A percentile compares a stretch with the other conserved stretches of the same genome.
Conservation (phyloP, 64 coral and sea anemone species). For the Porites lutea region DNA sequence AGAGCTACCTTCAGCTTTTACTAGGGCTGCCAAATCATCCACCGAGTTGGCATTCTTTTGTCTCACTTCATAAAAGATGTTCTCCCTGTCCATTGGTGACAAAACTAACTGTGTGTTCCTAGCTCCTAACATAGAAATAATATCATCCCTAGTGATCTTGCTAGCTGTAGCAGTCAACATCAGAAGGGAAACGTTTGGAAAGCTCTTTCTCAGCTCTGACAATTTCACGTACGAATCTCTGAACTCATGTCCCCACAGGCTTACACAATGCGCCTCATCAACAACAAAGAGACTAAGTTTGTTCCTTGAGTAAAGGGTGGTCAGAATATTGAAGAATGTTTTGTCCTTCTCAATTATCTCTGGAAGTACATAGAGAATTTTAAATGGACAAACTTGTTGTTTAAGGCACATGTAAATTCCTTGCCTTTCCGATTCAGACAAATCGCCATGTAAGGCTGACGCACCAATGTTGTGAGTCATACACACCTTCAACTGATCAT, state of each 20-base stretch:
- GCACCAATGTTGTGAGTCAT: too few relatives aligned
- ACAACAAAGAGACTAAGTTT: not conserved
- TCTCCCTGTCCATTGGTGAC: not conserved
- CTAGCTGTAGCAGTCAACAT: slow-evolving; percentile 25
- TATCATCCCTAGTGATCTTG: not conserved
- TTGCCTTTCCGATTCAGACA: too few relatives aligned
- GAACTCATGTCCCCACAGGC: slow-evolving; percentile 21
- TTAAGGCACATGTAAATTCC: too few relatives aligned
- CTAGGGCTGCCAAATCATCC: not conserved
- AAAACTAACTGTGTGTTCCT: not conserved
- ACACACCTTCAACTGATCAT: too few relatives aligned
- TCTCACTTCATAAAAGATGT: not conserved
- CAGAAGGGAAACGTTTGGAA: not conserved
- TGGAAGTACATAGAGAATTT: too few relatives aligned
- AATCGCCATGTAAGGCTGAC: too few relatives aligned
- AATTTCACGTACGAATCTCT: slow-evolving; percentile 2
- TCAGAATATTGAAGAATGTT: not conserved
- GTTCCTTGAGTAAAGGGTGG: not conserved
- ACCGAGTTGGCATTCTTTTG: not conserved
- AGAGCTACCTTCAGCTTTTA: not conserved
- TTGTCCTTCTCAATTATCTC: not conserved
- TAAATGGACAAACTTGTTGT: too few relatives aligned
- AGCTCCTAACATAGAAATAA: not conserved
- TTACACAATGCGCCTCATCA: slow-evolving; percentile 31
- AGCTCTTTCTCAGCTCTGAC: not conserved